Evolutionary conservation across 2,797 vertebrate species (phyloP), one percentile per base, ranked within the genome.

Genomic region (Ctenopoma multispine): DNA sequence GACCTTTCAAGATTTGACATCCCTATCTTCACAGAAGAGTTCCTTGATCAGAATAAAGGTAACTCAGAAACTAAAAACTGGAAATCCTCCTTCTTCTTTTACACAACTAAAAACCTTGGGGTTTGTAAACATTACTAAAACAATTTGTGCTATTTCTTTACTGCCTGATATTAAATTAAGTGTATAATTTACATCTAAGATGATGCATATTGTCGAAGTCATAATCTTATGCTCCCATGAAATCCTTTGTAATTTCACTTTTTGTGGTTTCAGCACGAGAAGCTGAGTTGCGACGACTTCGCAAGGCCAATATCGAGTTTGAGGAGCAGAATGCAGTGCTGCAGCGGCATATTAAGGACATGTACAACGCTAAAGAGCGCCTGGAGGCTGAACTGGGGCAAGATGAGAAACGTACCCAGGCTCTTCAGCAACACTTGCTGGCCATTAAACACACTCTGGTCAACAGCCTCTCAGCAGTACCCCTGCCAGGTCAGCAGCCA

Each of bases 31-130:
- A 99, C 98, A 0, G 98, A 99, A 77, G 98, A 99, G 85, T 99
- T 99, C 84, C 90, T 99, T 63, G 97, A 99, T 94, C 98, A 99
- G 90, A 99, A 99, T 85, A 99, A 99, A 96, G 97, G 98, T 99
- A 88, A 85, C 63, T 3, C 1, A 27, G 2, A 29, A 27, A 49
- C 56, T 58, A 6, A 58, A 41, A 65, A 44, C 29, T 23, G 23
- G 57, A 55, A 48, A 38, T 23, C n/a, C n/a, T n/a, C n/a, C n/a
- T n/a, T n/a, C n/a, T n/a, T n/a, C n/a, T n/a, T n/a, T n/a, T n/a
- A n/a, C n/a, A n/a, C n/a, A n/a, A n/a, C n/a, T n/a, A n/a, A n/a
- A n/a, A n/a, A n/a, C n/a, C n/a, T n/a, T n/a, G 17, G 11, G 5
- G 49, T n/a, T 44, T 10, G 36, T 18, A 27, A 13, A 8, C 24